Conservation (phyloP, 2,797 vertebrate genomes). For the Apogon talboti region DNA sequence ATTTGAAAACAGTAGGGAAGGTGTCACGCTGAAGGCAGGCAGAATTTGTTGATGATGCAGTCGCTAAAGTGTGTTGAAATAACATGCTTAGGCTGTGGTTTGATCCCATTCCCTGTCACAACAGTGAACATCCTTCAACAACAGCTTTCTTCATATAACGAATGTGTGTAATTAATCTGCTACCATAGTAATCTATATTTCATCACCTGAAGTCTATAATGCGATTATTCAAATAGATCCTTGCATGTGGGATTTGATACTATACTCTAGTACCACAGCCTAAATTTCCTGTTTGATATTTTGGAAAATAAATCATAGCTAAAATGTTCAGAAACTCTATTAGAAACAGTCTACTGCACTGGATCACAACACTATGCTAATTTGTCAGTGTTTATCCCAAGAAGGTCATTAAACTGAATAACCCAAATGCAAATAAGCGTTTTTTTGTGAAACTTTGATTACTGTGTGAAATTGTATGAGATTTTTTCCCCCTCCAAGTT, state of each 20-base stretch:
- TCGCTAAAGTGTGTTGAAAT: slow-evolving; percentile 51
- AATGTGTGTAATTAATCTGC: slow-evolving; percentile 29
- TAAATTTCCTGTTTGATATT: slow-evolving; percentile 17
- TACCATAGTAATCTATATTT: slow-evolving; percentile 9
- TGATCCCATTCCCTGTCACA: slow-evolving; percentile 45
- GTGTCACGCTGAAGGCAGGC: slow-evolving; percentile 28
- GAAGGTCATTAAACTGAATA: slow-evolving; percentile 53
- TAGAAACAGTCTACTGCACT: slow-evolving; percentile 35
- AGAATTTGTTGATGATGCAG: slow-evolving; percentile 60
- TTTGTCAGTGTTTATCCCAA: slow-evolving; percentile 45
- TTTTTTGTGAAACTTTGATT: slow-evolving; percentile 12
- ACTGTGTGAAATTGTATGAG: background rate
- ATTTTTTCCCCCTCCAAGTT: background rate
- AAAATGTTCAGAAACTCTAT: slow-evolving; percentile 41
- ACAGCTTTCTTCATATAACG: slow-evolving; percentile 33
- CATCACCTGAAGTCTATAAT: slow-evolving; percentile 13
- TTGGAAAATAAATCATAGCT: slow-evolving; percentile 28
- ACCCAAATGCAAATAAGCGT: slow-evolving; percentile 43
- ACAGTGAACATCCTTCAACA: slow-evolving; percentile 32
- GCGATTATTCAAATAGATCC: slow-evolving; percentile 3
- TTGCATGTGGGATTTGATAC: slow-evolving; percentile 11
- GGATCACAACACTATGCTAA: slow-evolving; percentile 53
- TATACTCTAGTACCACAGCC: background rate
- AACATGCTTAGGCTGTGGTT: slow-evolving; percentile 39
- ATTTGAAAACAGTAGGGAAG: slow-evolving; percentile 53